A percentile compares a stretch with the other conserved stretches of the same genome.
These are phyloP conservation scores for Chaenodraco wilsoni DNA, from an alignment of 2,797 vertebrate species.

Conservation along the genomic window DNA sequence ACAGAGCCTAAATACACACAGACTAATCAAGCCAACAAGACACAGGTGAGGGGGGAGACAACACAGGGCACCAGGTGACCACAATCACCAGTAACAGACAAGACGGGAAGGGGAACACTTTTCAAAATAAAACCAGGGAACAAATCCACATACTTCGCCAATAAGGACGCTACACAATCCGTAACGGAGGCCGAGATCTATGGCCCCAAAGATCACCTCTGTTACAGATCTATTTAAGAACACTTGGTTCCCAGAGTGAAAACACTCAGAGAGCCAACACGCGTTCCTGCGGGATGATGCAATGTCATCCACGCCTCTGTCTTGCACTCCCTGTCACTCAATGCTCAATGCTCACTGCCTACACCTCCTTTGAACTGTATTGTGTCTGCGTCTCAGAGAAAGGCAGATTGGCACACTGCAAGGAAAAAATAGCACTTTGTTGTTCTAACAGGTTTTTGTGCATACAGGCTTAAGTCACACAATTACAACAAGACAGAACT, in stretches of 20 bases:
- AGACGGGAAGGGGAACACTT: too few species aligned
- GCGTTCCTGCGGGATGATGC: constrained; percentile 44
- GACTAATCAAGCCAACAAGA: too few species aligned
- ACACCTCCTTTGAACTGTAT: constrained; percentile 6
- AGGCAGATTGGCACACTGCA: constrained; percentile 35
- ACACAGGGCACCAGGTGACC: too few species aligned
- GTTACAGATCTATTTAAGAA: constrained; percentile 25
- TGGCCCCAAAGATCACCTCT: too few species aligned
- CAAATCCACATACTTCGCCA: too few species aligned
- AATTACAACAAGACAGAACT: constrained; percentile 65
- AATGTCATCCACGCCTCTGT: constrained; percentile 12
- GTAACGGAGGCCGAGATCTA: too few species aligned
- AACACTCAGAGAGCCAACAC: constrained; percentile 4
- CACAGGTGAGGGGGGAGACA: too few species aligned
- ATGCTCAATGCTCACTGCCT: not conserved
- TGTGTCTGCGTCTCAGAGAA: constrained; percentile 54
- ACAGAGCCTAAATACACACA: too few species aligned
- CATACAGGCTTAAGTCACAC: constrained; percentile 39
- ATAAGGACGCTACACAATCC: too few species aligned
- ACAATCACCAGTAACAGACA: too few species aligned
- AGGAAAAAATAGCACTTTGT: constrained; percentile 46
- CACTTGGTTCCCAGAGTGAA: constrained; percentile 18
- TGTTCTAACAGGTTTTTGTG: constrained; percentile 59
- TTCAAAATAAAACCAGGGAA: too few species aligned
- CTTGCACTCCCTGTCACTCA: constrained; percentile 14